Base-by-base conservation (phyloP, 2,797 vertebrate species). In the Atherinosoma microstoma region DNA sequence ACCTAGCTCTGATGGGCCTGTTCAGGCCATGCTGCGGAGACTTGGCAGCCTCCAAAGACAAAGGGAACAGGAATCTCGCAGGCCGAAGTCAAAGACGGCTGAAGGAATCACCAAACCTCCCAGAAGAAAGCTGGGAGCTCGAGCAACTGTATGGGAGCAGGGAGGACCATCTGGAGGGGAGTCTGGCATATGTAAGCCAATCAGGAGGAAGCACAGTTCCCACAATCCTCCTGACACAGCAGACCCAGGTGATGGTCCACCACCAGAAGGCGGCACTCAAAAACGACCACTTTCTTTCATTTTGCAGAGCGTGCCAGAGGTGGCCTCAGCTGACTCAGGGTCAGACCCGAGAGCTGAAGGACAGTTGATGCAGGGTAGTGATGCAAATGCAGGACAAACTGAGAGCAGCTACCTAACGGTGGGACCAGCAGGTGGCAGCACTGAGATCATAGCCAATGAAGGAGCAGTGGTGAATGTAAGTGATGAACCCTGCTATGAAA, bases 1-100 rank as follows among this genome's bases (percentile, higher is more conserved):
- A 53, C 61, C 89, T 0, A 83, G 62, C 67, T 87, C 92, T 0
- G 94, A 96, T 47, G 95, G 97, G 3, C 93, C 94, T 0, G 96
- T 96, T 34, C 96, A 96, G 84, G 95, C 96, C 0, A 90, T 97
- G 91, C 89, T 99, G 27, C 95, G 95, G 53, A 92, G 95, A 29
- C 91, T 98, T 3, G 95, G 97, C 74, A 97, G 97, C 87, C 92
- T 97, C 59, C 96, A 97, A 91, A 95, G 85, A 83, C 94, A 94
- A 74, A 94, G 77, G 65, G 93, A 93, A 29, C 89, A 94, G 76
- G 93, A 93, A 0, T n/a, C 74, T 0, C 42, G 90, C 62, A 94
- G 77, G 73, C 47, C 79, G 24, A 94, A 92, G 66, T 69, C 75
- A 3, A 95, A 91, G 16, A 30, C 67, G 0, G 24, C 70, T 0